A percentile compares a stretch with the other conserved stretches of the same genome.
Evolutionary conservation across 2,888 invertebrate genomes (phyloP).

Genomic region (Erebia ligea): DNA sequence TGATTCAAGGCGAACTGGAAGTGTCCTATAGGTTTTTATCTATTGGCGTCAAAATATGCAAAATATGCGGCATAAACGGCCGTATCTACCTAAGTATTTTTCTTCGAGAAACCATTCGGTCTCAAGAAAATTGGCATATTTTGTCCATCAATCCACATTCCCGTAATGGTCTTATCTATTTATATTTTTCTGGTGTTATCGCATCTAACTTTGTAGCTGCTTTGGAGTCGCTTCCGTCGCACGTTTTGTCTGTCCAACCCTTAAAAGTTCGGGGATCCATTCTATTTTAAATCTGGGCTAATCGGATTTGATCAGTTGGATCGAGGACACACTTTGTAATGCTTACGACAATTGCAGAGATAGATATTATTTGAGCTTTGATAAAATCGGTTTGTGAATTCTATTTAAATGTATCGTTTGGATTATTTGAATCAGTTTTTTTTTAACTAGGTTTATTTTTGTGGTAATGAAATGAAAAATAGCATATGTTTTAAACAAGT

Average conservation of each 20-base stretch:
- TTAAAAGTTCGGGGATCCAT: slow-evolving; percentile 2
- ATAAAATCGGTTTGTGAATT: background rate
- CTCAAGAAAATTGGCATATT: no score
- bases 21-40: no score
- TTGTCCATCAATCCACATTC: no score
- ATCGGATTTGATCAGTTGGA: slow-evolving; percentile 23
- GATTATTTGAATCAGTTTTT: background rate
- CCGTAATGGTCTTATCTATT: no score
- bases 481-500: background rate
- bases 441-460: background rate
- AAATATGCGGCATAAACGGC: no score
- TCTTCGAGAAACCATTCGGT: no score
- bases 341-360: slow-evolving; percentile 11
- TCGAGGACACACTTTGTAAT: slow-evolving; percentile 14
- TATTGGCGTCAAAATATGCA: no score
- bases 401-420: background rate
- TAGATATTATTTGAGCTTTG: background rate
- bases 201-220: background rate
- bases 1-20: no score
- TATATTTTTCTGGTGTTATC: no score
- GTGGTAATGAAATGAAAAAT: background rate
- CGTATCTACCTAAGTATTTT: no score
- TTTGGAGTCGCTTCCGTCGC: background rate
- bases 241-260: background rate
- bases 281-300: slow-evolving; percentile 11